These are phyloP conservation scores for Antidorcas marsupialis DNA, from an alignment of 2,113 vertebrate species.

Conservation along the genomic window DNA sequence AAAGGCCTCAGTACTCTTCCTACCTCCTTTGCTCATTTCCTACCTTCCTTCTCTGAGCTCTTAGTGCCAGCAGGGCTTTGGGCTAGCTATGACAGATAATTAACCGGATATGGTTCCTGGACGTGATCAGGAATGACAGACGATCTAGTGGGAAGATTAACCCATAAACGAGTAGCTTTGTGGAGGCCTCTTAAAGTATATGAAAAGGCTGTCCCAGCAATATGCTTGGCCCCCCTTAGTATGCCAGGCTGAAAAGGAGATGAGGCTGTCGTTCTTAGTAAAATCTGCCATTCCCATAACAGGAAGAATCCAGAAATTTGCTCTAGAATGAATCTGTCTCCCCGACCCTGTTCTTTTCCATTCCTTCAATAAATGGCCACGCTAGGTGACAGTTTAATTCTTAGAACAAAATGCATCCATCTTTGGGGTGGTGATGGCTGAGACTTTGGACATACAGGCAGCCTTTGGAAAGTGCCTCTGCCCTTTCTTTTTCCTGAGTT, in stretches of 20 bases:
- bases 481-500: conserved; percentile 14
- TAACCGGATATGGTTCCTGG: neutral
- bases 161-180: neutral
- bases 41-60: neutral
- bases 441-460: neutral
- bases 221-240: neutral
- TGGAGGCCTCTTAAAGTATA: neutral
- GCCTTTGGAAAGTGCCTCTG: conserved; percentile 22
- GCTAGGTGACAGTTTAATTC: neutral
- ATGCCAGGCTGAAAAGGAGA: neutral
- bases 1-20: neutral
- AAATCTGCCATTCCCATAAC: neutral
- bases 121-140: neutral
- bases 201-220: neutral
- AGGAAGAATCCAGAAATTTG: neutral
- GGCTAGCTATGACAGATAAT: neutral
- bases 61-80: neutral
- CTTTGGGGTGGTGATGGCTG: neutral
- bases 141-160: neutral
- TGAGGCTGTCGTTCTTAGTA: neutral
- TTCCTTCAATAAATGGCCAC: neutral
- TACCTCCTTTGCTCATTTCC: neutral
- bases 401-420: neutral
- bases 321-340: neutral
- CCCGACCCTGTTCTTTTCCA: neutral